Conservation (phyloP, 2,888 invertebrate genomes). For the Zootermopsis nevadensis region DNA sequence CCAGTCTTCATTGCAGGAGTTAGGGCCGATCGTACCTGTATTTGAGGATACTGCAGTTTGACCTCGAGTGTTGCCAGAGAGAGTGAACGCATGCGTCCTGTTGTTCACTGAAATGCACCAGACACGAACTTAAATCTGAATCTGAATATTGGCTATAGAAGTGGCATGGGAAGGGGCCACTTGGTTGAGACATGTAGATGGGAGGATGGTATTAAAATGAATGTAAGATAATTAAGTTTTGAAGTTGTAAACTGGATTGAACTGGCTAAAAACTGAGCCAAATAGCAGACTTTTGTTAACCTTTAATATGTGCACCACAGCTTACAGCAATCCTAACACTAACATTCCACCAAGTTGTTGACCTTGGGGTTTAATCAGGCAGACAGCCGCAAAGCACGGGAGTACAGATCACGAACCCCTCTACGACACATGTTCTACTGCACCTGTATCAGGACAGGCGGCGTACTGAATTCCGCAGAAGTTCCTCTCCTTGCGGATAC, state of each 20-base stretch:
- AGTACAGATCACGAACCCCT: too few relatives aligned
- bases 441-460: slow-evolving; percentile 77
- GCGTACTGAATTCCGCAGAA: slow-evolving; percentile 89
- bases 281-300: too few relatives aligned
- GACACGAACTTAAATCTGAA: not conserved
- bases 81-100: slow-evolving; percentile 78
- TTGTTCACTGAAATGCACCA: slow-evolving; percentile 71
- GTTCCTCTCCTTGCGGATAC: slow-evolving; percentile 84
- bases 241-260: too few relatives aligned
- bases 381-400: too few relatives aligned
- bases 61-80: slow-evolving; percentile 78
- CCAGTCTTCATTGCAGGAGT: slow-evolving; percentile 83
- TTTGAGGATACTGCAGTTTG: slow-evolving; percentile 68
- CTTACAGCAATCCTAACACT: too few relatives aligned
- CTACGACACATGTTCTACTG: not conserved
- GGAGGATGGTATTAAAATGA: too few relatives aligned
- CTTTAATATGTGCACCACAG: too few relatives aligned
- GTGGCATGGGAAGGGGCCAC: not conserved
- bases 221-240: too few relatives aligned
- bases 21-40: slow-evolving; percentile 75
- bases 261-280: too few relatives aligned
- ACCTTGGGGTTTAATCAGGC: too few relatives aligned
- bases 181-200: not conserved
- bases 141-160: too few relatives aligned
- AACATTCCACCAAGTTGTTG: too few relatives aligned